phyloP scores from a whole-genome alignment of 92 coral and sea anemone species.

The Diadumene lineata region DNA sequence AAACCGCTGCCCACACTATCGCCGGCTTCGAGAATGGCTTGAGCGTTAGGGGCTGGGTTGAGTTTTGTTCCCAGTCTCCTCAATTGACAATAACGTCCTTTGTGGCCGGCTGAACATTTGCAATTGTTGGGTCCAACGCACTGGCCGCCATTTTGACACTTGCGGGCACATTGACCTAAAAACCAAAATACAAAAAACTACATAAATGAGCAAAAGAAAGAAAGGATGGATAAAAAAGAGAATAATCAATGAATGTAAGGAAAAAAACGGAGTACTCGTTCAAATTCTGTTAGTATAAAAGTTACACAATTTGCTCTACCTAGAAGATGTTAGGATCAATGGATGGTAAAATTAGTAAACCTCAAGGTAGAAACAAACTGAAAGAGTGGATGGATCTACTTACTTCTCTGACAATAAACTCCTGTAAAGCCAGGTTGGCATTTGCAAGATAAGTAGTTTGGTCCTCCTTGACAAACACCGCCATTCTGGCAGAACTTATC shows the following conservation, averaged over 20 bases:
- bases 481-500: conserved; percentile 71
- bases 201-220: not conserved
- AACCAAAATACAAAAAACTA: too few relatives aligned
- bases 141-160: conserved; percentile 73
- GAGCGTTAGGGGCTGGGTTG: conserved; percentile 86
- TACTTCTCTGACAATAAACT: conserved; percentile 57
- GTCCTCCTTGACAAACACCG: conserved; percentile 67
- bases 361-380: too few relatives aligned
- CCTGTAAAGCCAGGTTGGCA: conserved; percentile 64
- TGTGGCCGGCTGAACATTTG: conserved; percentile 47
- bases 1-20: conserved; percentile 82
- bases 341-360: too few relatives aligned
- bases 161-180: conserved; percentile 43
- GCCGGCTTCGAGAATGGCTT: conserved; percentile 83
- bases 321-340: too few relatives aligned
- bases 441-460: conserved; percentile 39
- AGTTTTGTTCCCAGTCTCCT: conserved; percentile 66
- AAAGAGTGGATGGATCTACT: too few relatives aligned
- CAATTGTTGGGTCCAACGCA: conserved; percentile 68
- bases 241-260: too few relatives aligned
- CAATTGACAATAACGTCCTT: conserved; percentile 60
- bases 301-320: too few relatives aligned
- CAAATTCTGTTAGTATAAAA: too few relatives aligned
- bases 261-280: too few relatives aligned
- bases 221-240: not conserved